These are phyloP conservation scores for Gambusia holbrooki DNA, from an alignment of 2,113 vertebrate species.

Conservation along the genomic window DNA sequence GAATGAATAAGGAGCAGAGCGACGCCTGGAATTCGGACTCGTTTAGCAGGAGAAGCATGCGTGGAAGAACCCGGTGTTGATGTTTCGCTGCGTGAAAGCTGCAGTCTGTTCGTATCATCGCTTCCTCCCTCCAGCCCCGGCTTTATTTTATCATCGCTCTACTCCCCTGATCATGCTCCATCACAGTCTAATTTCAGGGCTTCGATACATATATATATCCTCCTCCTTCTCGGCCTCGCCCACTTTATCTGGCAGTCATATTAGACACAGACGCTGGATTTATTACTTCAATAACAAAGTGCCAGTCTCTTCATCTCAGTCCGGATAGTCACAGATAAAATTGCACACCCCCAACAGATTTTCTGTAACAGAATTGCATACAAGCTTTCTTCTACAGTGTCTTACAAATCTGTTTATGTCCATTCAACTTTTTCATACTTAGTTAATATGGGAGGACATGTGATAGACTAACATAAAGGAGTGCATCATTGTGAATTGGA, in stretches of 20 bases:
- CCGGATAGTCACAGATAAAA: conserved; percentile 43
- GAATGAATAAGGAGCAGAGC: conserved; percentile 56
- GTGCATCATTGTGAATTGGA: background rate
- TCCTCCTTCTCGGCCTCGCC: conserved; percentile 12
- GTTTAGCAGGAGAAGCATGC: conserved; percentile 37
- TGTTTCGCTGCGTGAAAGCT: conserved; percentile 42
- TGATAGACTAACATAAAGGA: background rate
- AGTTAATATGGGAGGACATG: background rate
- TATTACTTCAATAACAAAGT: conserved; percentile 65
- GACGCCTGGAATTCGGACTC: conserved; percentile 51
- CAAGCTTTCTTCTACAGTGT: conserved; percentile 2
- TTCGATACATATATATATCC: conserved; percentile 19
- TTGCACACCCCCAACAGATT: background rate
- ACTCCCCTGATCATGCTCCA: conserved; percentile 3
- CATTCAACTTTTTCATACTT: background rate
- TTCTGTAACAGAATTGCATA: background rate
- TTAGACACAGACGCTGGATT: conserved; percentile 55
- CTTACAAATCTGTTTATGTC: background rate
- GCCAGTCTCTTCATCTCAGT: conserved; percentile 24
- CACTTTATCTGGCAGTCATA: conserved; percentile 23
- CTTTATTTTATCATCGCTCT: conserved; percentile 7
- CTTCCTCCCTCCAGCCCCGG: conserved; percentile 2
- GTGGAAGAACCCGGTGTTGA: conserved; percentile 40
- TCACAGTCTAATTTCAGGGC: conserved; percentile 2
- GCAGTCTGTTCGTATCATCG: conserved; percentile 19